Base-by-base conservation (phyloP, 2,113 vertebrate genomes). In the Tricholaema leucomelas region DNA sequence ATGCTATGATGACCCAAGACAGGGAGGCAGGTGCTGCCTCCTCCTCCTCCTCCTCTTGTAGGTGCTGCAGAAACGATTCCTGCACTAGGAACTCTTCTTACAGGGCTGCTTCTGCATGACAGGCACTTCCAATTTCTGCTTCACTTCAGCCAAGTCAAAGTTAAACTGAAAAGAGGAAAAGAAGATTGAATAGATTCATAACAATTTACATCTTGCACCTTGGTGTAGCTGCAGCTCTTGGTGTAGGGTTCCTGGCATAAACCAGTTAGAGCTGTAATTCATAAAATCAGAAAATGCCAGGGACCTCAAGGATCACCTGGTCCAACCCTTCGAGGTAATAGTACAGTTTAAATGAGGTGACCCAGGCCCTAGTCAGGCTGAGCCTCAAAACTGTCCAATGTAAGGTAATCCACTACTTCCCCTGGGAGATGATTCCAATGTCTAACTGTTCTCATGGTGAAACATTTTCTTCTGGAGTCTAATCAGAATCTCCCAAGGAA, bases 91-190 rank as follows among this genome's bases (percentile, higher is more conserved):
- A 31, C 35, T 74, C n/a, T 63, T 54, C 28, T 73, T 42, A 8
- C 0, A 65, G 40, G 28, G 23, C 28, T 81, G 3, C 10, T 79
- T 78, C 54, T 38, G 23, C 0, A 0, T 28, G 18, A 35, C n/a
- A 23, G 44, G 46, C 14, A 33, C 33, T 35, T 35, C 24, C 1
- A 2, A 23, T 9, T 73, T 69, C 18, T 67, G 8, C 48, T 92
- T 79, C 7, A 4, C 40, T 65, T 88, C 55, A 66, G n/a, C 40
- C 31, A 61, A 54, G 4, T 15, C 42, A 19, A 64, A 60, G 38
- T 52, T 64, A 67, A 64, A 60, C 20, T 61, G 61, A 71, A 70
- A 27, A 52, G 50, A 69, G 21, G 27, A 40, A 30, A 59, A 65
- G 6, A 3, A 12, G 10, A 2, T 38, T 44, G 31, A 81, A 15